Evolutionary conservation across 2,797 vertebrate species (phyloP).

Genomic region (Catostomus latipinnis): DNA sequence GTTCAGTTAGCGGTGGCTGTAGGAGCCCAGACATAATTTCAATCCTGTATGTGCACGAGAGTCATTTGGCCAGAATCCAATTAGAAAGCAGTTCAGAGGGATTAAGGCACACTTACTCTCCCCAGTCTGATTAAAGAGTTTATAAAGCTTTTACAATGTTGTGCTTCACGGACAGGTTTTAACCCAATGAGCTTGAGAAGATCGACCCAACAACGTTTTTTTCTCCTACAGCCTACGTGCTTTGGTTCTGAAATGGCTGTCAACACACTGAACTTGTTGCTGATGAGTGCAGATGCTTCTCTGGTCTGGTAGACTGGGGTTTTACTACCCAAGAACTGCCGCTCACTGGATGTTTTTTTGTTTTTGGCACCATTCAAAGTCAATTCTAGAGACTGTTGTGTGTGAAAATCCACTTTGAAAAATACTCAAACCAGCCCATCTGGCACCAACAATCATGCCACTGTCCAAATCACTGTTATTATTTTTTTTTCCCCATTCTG

Average conservation of each 20-base stretch:
- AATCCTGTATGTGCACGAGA: slow-evolving; percentile 43
- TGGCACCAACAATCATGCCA: too few species aligned
- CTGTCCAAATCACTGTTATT: too few species aligned
- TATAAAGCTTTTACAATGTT: slow-evolving; percentile 51
- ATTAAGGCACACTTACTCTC: slow-evolving; percentile 53
- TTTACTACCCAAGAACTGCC: neutral
- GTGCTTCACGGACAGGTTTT: slow-evolving; percentile 48
- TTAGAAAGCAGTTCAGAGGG: slow-evolving; percentile 58
- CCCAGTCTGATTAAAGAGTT: slow-evolving; percentile 57
- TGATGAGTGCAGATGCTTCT: slow-evolving; percentile 12
- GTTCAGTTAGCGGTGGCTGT: slow-evolving; percentile 29
- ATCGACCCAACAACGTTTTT: slow-evolving; percentile 14
- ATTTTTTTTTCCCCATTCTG: too few species aligned
- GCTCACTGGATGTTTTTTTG: too few species aligned
- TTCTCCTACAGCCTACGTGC: neutral
- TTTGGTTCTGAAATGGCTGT: slow-evolving; percentile 19
- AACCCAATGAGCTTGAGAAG: slow-evolving; percentile 30
- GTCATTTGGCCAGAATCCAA: slow-evolving; percentile 56
- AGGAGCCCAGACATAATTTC: slow-evolving; percentile 39
- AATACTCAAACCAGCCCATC: too few species aligned
- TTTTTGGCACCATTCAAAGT: too few species aligned
- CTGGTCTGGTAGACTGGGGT: neutral
- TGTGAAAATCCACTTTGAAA: too few species aligned
- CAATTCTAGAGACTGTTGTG: too few species aligned
- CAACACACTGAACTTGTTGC: slow-evolving; percentile 37